Evolutionary conservation across 2,888 invertebrate genomes (phyloP).

Genomic region (Amorpha juglandis): DNA sequence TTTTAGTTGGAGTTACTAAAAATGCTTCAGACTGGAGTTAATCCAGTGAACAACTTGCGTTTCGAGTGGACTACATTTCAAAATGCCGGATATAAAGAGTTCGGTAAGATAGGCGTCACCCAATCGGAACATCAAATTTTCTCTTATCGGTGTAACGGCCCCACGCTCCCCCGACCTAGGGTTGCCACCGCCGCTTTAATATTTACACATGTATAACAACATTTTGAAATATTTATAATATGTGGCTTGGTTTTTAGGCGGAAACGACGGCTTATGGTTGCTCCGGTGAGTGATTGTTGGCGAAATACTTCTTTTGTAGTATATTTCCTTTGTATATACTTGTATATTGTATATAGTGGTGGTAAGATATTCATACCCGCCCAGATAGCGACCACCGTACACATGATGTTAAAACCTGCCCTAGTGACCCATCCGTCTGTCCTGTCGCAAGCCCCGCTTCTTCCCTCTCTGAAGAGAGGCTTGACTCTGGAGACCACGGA

Average conservation of each 20-base stretch:
- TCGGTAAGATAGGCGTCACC: conserved; percentile 17
- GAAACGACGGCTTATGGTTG: not conserved
- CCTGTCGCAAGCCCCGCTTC: too few relatives aligned
- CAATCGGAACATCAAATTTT: conserved; percentile 23
- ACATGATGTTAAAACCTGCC: too few relatives aligned
- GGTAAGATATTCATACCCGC: too few relatives aligned
- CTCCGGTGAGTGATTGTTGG: not conserved
- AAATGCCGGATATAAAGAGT: not conserved
- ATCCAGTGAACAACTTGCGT: not conserved
- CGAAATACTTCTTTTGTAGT: too few relatives aligned
- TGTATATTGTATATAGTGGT: too few relatives aligned
- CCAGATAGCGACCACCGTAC: too few relatives aligned
- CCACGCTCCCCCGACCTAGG: not conserved
- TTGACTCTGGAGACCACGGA: too few relatives aligned
- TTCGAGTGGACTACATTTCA: not conserved
- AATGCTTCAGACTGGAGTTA: not conserved
- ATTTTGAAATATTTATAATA: conserved; percentile 18
- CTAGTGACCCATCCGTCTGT: too few relatives aligned
- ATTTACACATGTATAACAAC: conserved; percentile 4
- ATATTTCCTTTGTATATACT: too few relatives aligned
- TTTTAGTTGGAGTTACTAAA: too few relatives aligned
- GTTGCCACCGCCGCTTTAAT: conserved; percentile 10
- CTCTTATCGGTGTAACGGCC: conserved; percentile 16
- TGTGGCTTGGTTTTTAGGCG: not conserved
- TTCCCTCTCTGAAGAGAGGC: too few relatives aligned